Percentiles rank a stretch among this genome's conserved stretches.
Evolutionary conservation across 1,140 invertebrate genomes (phyloP).

Genomic region (Sycophila sp.): DNA sequence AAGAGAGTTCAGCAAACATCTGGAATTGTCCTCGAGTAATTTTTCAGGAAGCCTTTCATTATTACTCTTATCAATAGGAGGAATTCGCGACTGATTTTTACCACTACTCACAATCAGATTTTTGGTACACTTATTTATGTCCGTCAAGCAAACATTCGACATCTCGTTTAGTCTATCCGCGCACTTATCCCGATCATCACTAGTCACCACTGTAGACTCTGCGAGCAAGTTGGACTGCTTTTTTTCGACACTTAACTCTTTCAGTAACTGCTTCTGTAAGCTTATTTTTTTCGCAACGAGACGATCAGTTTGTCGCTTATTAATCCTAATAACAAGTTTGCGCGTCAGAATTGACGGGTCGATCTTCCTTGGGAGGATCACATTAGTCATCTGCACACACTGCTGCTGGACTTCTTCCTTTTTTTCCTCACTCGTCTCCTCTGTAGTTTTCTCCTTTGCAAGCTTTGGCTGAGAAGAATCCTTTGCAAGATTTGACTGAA

Average conservation of each 20-base stretch:
- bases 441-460: background rate
- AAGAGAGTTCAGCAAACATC: background rate
- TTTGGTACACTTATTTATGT: constrained; percentile 28
- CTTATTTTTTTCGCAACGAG: too few relatives aligned
- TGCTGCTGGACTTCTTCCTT: background rate
- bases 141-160: background rate
- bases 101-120: constrained; percentile 5
- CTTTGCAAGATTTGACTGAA: background rate
- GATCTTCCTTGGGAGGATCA: constrained; percentile 5
- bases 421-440: background rate
- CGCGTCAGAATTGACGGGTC: constrained; percentile 8
- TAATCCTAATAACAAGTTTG: constrained; percentile 1
- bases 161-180: constrained; percentile 20
- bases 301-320: constrained; percentile 22
- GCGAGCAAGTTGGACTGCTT: background rate
- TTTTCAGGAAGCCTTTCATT: constrained; percentile 27
- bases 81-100: background rate
- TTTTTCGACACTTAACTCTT: too few relatives aligned
- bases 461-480: constrained; percentile 3
- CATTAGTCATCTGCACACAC: background rate
- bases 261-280: too few relatives aligned
- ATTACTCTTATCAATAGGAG: constrained; percentile 26
- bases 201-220: background rate
- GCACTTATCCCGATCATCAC: constrained; percentile 14
- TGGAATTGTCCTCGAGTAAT: constrained; percentile 20